Evolutionary conservation across 2,113 vertebrate genomes (phyloP).

Genomic region (Anolis carolinensis): DNA sequence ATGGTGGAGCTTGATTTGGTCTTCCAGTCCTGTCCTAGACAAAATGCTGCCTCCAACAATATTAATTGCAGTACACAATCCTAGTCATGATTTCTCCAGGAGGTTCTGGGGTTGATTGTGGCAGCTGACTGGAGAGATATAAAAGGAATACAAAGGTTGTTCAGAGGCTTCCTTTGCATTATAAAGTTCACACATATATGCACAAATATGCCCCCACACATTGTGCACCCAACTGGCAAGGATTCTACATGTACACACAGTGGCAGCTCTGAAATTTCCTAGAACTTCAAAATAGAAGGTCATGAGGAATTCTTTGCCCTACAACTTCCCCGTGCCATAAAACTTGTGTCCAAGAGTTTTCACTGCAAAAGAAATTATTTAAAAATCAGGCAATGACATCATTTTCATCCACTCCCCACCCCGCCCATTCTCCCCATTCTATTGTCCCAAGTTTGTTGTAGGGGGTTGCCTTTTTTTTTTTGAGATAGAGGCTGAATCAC

Average conservation of each 20-base stretch:
- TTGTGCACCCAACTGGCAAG: neutral
- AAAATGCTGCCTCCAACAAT: neutral
- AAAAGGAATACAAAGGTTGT: neutral
- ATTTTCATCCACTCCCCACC: neutral
- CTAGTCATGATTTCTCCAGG: too few species aligned
- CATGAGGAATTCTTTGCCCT: constrained; percentile 4
- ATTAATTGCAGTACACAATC: neutral
- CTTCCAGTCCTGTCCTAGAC: neutral
- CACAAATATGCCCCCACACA: too few species aligned
- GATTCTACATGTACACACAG: neutral
- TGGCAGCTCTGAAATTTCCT: constrained; percentile 1
- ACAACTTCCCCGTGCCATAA: constrained; percentile 34
- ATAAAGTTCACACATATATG: too few species aligned
- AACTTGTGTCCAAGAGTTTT: constrained; percentile 68
- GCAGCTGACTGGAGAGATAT: neutral
- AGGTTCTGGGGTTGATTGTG: neutral
- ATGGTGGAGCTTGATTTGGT: neutral
- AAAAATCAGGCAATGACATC: constrained; percentile 58
- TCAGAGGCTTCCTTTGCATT: neutral
- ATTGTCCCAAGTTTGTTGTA: neutral
- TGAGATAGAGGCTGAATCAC: constrained; percentile 31
- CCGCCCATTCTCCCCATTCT: constrained; percentile 16
- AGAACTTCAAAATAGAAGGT: constrained; percentile 15
- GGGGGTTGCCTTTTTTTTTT: neutral
- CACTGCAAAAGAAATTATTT: constrained; percentile 66